Conservation (phyloP, 1,140 invertebrate species). For the Ips typographus region DNA sequence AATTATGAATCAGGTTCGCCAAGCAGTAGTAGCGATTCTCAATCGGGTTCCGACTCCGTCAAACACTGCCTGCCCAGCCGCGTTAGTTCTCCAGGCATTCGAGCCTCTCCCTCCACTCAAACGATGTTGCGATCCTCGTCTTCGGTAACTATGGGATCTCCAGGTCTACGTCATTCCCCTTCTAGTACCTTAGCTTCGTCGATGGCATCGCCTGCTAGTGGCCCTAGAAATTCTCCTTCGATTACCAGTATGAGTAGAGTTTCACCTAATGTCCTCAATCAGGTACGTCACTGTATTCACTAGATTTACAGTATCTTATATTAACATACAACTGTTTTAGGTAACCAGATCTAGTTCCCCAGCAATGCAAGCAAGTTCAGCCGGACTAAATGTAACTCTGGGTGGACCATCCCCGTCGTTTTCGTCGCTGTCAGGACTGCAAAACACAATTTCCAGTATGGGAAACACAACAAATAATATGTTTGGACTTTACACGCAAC, state of each 20-base stretch:
- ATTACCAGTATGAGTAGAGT: constrained; percentile 47
- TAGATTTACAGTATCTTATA: background rate
- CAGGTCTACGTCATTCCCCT: constrained; percentile 44
- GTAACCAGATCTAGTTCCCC: constrained; percentile 50
- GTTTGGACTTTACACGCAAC: constrained; percentile 45
- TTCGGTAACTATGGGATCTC: constrained; percentile 39
- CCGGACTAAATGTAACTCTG: constrained; percentile 60
- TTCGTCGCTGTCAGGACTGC: constrained; percentile 46
- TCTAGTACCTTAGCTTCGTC: constrained; percentile 47
- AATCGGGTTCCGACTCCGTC: constrained; percentile 66
- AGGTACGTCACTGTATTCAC: constrained; percentile 9
- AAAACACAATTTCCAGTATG: constrained; percentile 50
- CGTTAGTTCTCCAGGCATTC: constrained; percentile 47
- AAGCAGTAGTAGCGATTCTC: constrained; percentile 68
- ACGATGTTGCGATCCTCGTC: constrained; percentile 43
- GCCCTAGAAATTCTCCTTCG: constrained; percentile 45
- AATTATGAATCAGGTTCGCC: constrained; percentile 55
- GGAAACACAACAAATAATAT: constrained; percentile 47
- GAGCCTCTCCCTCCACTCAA: constrained; percentile 42
- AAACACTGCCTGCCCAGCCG: constrained; percentile 58
- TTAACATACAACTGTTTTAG: background rate
- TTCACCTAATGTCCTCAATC: constrained; percentile 47
- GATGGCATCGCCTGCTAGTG: constrained; percentile 45
- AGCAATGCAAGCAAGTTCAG: constrained; percentile 59
- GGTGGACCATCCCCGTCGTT: constrained; percentile 52